These are phyloP conservation scores for Tiliqua scincoides DNA, from an alignment of 2,113 vertebrate genomes.

Conservation along the genomic window DNA sequence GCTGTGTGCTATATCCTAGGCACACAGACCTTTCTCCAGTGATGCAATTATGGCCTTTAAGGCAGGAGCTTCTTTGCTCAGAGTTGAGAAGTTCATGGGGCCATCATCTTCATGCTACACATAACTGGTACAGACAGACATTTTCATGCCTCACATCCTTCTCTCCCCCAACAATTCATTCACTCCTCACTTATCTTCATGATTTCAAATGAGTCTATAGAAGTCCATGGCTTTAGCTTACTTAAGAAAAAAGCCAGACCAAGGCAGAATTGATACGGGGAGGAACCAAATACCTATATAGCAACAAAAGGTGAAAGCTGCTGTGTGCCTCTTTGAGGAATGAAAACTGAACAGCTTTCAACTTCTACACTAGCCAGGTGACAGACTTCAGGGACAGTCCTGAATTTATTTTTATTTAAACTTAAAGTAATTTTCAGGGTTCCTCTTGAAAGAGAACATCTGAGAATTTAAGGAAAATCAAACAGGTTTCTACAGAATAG, in stretches of 20 bases:
- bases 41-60: background rate
- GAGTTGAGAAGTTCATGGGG: constrained; percentile 15
- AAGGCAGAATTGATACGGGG: background rate
- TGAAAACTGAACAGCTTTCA: background rate
- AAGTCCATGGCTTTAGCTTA: background rate
- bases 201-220: background rate
- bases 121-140: background rate
- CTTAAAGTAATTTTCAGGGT: no score
- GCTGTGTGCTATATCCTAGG: background rate
- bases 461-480: no score
- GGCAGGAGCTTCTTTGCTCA: background rate
- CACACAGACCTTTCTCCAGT: background rate
- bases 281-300: background rate
- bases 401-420: no score
- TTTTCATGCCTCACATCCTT: constrained; percentile 30
- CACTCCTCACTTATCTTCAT: background rate
- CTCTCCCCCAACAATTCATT: background rate
- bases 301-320: background rate
- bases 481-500: no score
- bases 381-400: no score
- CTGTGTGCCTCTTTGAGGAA: background rate
- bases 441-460: no score
- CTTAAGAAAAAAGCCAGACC: background rate
- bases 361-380: background rate
- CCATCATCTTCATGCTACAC: constrained; percentile 8